Base-by-base conservation (phyloP, 1,140 invertebrate species). In the Pemphigus obesinymphae region DNA sequence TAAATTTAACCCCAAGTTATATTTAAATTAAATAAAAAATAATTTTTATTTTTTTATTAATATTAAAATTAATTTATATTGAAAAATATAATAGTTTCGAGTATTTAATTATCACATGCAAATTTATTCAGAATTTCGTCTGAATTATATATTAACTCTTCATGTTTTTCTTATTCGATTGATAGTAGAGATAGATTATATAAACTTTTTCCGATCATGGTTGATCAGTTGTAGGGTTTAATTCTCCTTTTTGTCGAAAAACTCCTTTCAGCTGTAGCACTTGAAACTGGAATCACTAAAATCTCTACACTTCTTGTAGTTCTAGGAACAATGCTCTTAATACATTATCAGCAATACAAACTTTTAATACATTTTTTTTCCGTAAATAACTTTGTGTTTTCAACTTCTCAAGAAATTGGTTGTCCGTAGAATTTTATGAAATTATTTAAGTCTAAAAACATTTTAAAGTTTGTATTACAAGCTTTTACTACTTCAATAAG, bases 261-360 rank as follows among this genome's bases (percentile, higher is more conserved):
- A 40, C 37, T 40, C 10, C 37, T 5, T 40, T 10, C 37, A 40
- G 37, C 37, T 40, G 37, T 40, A 40, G 37, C 37, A 40, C 10
- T 40, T 40, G 37, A 86, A 83, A 85, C 85, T 82, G 84, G 84
- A 82, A 85, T 85, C 83, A 83, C 85, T 58, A 85, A 86, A 82
- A 84, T 86, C 50, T 83, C 76, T 83, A 82, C 82, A 55, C 15
- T 7, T 17, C 15, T 55, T 55, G 3, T 55, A 7, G 50, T 17
- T 17, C 15, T 20, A 55, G 13, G 13, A 55, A 55, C 37, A 10
- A 40, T 10, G 10, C 15, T 23, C 50, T 23, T 40, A 40, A 40
- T 40, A 40, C 10, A 10, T 40, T 40, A 40, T 4, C 37, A 5
- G 4, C 37, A 5, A 40, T 40, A 40, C 5, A 55, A 20, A 4